phyloP scores from a whole-genome alignment of 1,140 invertebrate genomes.

The Caerostris extrusa region DNA sequence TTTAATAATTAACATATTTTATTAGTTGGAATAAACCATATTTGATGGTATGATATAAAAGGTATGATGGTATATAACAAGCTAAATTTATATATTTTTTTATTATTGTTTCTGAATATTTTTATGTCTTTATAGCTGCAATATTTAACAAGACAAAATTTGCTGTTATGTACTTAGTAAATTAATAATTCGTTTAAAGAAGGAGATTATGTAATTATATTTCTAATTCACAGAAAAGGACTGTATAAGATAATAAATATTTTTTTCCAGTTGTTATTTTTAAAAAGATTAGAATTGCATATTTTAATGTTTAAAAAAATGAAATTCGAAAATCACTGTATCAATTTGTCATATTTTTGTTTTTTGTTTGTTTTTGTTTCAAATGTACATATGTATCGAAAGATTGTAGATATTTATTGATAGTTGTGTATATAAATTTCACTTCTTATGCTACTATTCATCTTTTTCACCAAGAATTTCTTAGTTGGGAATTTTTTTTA shows the following conservation, averaged over 20 bases:
- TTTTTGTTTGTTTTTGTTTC: neutral
- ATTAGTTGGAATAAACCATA: too few species aligned
- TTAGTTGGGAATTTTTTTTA: neutral
- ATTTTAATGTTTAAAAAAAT: neutral
- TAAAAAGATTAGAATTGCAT: neutral
- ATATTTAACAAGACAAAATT: too few species aligned
- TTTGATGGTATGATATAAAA: too few species aligned
- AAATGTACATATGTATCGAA: neutral
- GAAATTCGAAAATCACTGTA: neutral
- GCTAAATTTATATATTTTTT: too few species aligned
- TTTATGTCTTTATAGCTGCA: too few species aligned
- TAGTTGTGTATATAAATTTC: neutral
- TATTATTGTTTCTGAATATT: too few species aligned
- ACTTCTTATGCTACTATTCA: neutral
- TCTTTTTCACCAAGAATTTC: neutral
- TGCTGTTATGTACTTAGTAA: too few species aligned
- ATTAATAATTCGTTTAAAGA: neutral
- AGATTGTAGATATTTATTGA: conserved; percentile 15
- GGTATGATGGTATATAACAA: too few species aligned
- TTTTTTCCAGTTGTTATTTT: neutral
- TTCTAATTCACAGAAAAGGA: neutral
- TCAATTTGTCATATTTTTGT: neutral
- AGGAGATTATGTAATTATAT: neutral
- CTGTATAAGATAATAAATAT: neutral
- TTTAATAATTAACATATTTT: too few species aligned